Percentiles rank a stretch among this genome's conserved stretches.
Evolutionary conservation across 2,797 vertebrate genomes (phyloP).

Genomic region (Sciurus carolinensis): DNA sequence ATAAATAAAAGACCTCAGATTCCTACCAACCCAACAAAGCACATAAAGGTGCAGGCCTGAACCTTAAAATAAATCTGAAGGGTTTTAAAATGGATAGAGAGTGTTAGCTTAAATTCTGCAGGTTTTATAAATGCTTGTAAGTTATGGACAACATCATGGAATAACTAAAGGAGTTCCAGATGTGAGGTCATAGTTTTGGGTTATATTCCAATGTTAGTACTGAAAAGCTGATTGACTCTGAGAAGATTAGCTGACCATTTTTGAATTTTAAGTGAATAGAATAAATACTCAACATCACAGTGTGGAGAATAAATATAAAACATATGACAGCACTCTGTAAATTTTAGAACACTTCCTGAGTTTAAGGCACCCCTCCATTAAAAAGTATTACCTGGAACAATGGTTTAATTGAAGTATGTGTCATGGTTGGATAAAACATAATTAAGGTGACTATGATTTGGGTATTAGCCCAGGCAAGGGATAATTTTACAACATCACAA

Average conservation of each 20-base stretch:
- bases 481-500: slow-evolving; percentile 11
- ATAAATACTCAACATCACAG: neutral
- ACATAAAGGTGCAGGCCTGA: neutral
- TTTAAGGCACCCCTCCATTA: slow-evolving; percentile 34
- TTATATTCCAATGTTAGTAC: neutral
- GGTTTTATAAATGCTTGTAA: slow-evolving; percentile 13
- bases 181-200: neutral
- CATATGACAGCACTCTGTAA: neutral
- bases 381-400: slow-evolving; percentile 7
- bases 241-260: neutral
- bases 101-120: neutral
- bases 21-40: neutral
- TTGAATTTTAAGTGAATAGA: slow-evolving; percentile 37
- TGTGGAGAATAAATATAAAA: neutral
- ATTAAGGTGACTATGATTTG: neutral
- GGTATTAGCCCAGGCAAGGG: neutral
- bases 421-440: slow-evolving; percentile 27
- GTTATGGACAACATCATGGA: neutral
- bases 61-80: slow-evolving; percentile 10
- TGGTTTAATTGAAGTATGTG: neutral
- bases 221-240: neutral
- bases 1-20: neutral
- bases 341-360: neutral
- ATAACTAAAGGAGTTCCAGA: neutral
- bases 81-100: neutral